These are phyloP conservation scores for Aplidium turbinatum DNA, from an alignment of 23 tunicate genomes.

Conservation along the genomic window DNA sequence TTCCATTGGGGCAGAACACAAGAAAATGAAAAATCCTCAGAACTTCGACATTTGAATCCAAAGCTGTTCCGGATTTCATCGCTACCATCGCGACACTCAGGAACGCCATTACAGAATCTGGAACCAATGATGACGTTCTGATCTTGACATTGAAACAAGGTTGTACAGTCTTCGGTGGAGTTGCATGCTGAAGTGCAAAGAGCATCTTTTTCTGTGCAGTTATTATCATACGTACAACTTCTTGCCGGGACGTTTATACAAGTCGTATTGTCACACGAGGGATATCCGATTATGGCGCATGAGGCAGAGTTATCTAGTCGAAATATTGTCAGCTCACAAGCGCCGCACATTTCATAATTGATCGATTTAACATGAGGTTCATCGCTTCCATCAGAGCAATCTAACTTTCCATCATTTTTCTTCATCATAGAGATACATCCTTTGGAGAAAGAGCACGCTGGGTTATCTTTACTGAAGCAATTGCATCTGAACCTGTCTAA, in stretches of 20 bases:
- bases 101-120: conserved; percentile 7
- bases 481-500: background rate
- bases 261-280: background rate
- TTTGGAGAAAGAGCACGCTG: background rate
- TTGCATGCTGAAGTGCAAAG: background rate
- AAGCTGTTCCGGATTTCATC: conserved; percentile 17
- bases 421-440: conserved; percentile 2
- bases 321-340: background rate
- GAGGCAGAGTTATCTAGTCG: background rate
- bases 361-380: background rate
- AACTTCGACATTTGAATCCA: background rate
- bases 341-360: background rate
- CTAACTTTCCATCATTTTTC: conserved; percentile 1
- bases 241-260: background rate
- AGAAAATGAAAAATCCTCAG: conserved; percentile 3
- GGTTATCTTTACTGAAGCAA: background rate
- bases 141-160: conserved; percentile 1
- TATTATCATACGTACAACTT: background rate
- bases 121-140: background rate
- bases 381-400: conserved; percentile 16
- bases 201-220: background rate
- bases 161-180: background rate
- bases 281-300: background rate
- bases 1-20: conserved; percentile 16
- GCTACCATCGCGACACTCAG: conserved; percentile 4